phyloP scores from a whole-genome alignment of 2,113 vertebrate species.

The Lycaon pictus region DNA sequence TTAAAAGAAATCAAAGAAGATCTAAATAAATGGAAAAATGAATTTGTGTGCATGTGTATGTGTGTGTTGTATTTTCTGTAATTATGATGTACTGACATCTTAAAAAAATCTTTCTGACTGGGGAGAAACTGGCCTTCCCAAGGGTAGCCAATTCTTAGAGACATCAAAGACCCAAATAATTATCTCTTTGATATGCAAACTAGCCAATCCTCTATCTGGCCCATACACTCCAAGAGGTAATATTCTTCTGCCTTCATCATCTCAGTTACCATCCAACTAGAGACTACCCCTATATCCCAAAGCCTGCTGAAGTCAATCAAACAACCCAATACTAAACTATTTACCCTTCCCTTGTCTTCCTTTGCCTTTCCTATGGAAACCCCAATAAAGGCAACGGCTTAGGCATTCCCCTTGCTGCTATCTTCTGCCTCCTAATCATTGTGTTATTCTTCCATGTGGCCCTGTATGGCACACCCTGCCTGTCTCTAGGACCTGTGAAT shows the following conservation, averaged over 20 bases:
- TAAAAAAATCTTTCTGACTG: background rate
- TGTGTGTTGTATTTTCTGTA: background rate
- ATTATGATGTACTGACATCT: background rate
- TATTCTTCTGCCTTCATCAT: background rate
- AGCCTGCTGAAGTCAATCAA: background rate
- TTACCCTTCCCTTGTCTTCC: background rate
- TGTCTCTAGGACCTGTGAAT: background rate
- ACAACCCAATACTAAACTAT: background rate
- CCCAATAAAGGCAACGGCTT: background rate
- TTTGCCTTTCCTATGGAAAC: background rate
- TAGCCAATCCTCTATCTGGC: background rate
- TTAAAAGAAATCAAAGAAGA: background rate
- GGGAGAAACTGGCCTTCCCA: background rate
- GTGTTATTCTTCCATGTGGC: background rate
- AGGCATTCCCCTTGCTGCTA: background rate
- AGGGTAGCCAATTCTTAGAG: background rate
- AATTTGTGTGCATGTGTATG: too few relatives aligned
- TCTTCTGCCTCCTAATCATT: background rate
- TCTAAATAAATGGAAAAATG: background rate
- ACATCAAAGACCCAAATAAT: background rate
- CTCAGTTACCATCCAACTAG: background rate
- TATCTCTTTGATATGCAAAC: background rate
- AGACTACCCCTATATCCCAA: background rate
- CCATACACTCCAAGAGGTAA: background rate
- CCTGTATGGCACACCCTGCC: background rate